Conservation (phyloP, 2,888 invertebrate species). For the Cryptosula pallasiana region DNA sequence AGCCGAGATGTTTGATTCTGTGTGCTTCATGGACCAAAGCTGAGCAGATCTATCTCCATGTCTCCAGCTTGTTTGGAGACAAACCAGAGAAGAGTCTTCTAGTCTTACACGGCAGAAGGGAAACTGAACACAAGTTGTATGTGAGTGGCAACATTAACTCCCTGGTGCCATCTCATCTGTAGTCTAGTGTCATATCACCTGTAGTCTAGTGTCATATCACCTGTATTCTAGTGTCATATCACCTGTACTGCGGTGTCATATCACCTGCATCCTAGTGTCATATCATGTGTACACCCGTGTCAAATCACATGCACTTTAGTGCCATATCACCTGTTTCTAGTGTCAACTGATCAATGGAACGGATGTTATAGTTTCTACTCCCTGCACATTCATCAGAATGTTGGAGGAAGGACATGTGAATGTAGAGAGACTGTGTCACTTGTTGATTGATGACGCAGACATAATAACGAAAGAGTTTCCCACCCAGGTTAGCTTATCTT, state of each 20-base stretch:
- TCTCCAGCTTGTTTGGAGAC: not conserved
- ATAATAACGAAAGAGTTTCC: slow-evolving; percentile 59
- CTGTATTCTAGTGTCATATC: no score
- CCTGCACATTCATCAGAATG: slow-evolving; percentile 59
- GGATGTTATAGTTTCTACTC: slow-evolving; percentile 68
- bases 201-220: no score
- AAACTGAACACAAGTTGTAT: not conserved
- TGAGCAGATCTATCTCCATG: slow-evolving; percentile 8
- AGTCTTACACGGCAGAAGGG: slow-evolving; percentile 15
- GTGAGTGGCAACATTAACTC: not conserved
- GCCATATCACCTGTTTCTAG: no score
- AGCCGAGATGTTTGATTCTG: slow-evolving; percentile 13
- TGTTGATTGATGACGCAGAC: slow-evolving; percentile 69
- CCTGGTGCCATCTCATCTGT: no score
- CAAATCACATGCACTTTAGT: no score
- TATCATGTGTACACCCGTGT: no score
- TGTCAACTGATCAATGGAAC: slow-evolving; percentile 63
- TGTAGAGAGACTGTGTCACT: slow-evolving; percentile 61
- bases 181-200: no score
- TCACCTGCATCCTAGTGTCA: no score
- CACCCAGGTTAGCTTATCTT: no score
- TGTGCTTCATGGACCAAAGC: slow-evolving; percentile 17
- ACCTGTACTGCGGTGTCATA: no score
- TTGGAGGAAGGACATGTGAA: slow-evolving; percentile 57
- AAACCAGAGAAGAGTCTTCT: not conserved